Base-by-base conservation (phyloP, 2,888 invertebrate species). In the Ceramica pisi region DNA sequence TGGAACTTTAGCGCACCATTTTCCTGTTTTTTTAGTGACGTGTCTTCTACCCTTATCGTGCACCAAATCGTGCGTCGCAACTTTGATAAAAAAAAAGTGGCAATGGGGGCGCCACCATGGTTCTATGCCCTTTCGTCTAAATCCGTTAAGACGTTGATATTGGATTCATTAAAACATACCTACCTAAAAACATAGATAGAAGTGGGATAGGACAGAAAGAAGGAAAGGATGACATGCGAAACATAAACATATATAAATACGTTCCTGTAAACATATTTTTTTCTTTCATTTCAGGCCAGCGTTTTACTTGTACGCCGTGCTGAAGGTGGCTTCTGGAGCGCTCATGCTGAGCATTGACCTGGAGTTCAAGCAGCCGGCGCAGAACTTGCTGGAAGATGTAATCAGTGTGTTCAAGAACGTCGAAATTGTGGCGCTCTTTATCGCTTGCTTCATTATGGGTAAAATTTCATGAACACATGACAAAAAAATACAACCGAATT, bases 341-440 rank as follows among this genome's bases (percentile, higher is more conserved):
- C 90, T 98, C 60, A 98, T 98, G 96, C 91, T 98, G 83, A 96
- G 97, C 87, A 97, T 98, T 73, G 97, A 97, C 90, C 93, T 98
- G 85, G 97, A 98, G 91, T 98, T 98, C 92, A 98, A 98, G 90
- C 96, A 97, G 84, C 98, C 98, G 0, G 97, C 98, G 35, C 96
- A 96, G 83, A 97, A 97, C 87, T 97, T 98, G 21, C 93, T 98
- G 2, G 96, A 96, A 38, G 97, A 98, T 90, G 97, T 98, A 57
- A 94, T 97, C 76, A 92, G 94, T 19, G 97, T 98, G 50, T 94
- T 98, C 77, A 97, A 96, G 80, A 97, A 97, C 88, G 88, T 97
- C 38, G 98, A 98, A 93, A 96, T 98, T 70, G 96, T 97, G 12
- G 97, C 97, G 19, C 95, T 98, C n/a, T 97, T 98, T 82, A 95